These are phyloP conservation scores for Leucosticte australis DNA, from an alignment of 2,113 vertebrate species.

Conservation along the genomic window DNA sequence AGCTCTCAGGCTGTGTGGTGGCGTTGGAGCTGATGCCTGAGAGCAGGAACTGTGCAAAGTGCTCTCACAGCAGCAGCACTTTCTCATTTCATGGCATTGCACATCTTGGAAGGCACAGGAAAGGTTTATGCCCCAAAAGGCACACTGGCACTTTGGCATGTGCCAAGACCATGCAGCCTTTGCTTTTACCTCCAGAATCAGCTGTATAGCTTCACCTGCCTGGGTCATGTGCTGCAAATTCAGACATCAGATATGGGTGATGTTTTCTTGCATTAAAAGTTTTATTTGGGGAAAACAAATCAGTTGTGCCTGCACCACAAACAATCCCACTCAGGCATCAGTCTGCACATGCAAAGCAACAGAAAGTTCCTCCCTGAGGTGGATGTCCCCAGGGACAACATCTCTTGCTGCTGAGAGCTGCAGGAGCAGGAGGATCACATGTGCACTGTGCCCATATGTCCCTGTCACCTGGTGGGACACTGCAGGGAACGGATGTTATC, in stretches of 20 bases:
- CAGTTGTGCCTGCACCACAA: background rate
- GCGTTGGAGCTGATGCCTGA: background rate
- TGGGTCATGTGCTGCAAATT: background rate
- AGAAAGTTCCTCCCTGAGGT: background rate
- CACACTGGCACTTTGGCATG: background rate
- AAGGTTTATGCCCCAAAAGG: background rate
- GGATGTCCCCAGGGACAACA: background rate
- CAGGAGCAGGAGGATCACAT: background rate
- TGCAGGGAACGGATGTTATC: background rate
- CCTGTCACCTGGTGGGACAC: background rate
- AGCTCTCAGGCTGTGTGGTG: background rate
- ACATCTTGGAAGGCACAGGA: background rate
- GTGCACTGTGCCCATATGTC: background rate
- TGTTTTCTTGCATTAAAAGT: background rate
- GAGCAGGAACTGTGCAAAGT: background rate
- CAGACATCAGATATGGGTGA: background rate
- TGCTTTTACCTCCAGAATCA: conserved; percentile 4
- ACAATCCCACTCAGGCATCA: background rate
- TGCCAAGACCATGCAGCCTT: background rate
- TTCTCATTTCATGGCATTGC: background rate
- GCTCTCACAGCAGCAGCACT: background rate
- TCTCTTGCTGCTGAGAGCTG: background rate
- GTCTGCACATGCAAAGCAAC: background rate
- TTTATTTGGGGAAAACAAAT: background rate
- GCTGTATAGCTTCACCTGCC: background rate